phyloP scores from a whole-genome alignment of 1,140 invertebrate genomes.

The Pomacea maculata region DNA sequence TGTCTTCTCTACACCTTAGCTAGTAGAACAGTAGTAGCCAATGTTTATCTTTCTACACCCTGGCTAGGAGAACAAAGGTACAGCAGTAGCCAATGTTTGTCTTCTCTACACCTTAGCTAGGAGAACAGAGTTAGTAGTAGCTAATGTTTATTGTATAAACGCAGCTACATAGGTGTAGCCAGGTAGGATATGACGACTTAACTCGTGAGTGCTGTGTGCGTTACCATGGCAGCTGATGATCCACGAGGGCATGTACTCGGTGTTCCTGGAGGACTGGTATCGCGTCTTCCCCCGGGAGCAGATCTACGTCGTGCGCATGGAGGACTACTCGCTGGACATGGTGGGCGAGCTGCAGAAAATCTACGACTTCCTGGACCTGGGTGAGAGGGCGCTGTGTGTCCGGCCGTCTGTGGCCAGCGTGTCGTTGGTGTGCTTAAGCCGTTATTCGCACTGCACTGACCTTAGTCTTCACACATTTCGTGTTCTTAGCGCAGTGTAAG shows the following conservation, averaged over 20 bases:
- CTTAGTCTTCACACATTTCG: too few relatives aligned
- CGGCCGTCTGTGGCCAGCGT: too few relatives aligned
- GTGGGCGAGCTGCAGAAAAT: conserved; percentile 82
- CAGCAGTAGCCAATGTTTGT: neutral
- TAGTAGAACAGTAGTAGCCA: neutral
- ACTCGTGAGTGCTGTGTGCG: neutral
- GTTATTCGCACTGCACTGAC: too few relatives aligned
- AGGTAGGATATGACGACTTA: neutral
- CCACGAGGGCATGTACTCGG: conserved; percentile 22
- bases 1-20: neutral
- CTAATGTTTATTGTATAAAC: neutral
- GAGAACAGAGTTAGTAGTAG: neutral
- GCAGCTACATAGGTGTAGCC: neutral
- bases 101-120: conserved; percentile 1
- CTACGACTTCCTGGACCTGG: conserved; percentile 68
- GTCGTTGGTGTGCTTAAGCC: too few relatives aligned
- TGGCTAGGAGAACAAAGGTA: neutral
- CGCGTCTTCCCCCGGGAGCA: conserved; percentile 28
- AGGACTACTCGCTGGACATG: conserved; percentile 83
- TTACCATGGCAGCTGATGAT: conserved; percentile 20
- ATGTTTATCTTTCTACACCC: neutral
- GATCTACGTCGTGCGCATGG: conserved; percentile 77
- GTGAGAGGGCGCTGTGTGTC: conserved; percentile 10
- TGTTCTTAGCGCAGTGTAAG: too few relatives aligned
- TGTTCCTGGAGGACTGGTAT: conserved; percentile 28